These are phyloP conservation scores for Dascillus cervinus DNA, from an alignment of 2,888 invertebrate genomes.

Conservation along the genomic window DNA sequence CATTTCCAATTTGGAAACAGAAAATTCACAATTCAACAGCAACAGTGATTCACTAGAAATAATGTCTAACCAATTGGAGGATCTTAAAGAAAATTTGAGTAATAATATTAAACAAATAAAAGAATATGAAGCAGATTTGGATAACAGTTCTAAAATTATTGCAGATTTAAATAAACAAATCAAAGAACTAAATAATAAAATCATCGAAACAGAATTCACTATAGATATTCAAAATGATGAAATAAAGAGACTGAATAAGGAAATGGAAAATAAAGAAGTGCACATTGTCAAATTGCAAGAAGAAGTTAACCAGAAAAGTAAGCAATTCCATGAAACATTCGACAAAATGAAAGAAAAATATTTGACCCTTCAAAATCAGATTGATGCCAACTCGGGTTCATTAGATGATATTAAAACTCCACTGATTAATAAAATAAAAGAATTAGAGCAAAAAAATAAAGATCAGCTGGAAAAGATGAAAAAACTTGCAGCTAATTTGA, in stretches of 20 bases:
- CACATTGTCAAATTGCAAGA: conserved; percentile 39
- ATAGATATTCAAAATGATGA: conserved; percentile 45
- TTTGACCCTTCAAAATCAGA: conserved; percentile 31
- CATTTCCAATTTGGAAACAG: conserved; percentile 46
- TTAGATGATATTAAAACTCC: conserved; percentile 33
- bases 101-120: conserved; percentile 47
- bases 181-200: conserved; percentile 48
- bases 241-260: conserved; percentile 43
- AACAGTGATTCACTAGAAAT: conserved; percentile 40
- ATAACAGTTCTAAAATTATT: conserved; percentile 50
- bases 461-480: conserved; percentile 70
- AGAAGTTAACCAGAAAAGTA: conserved; percentile 40
- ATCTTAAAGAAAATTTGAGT: conserved; percentile 47
- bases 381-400: conserved; percentile 32
- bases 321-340: conserved; percentile 35
- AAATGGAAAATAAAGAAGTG: conserved; percentile 33
- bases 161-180: conserved; percentile 50
- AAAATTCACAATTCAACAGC: conserved; percentile 43
- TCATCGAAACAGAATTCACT: conserved; percentile 48
- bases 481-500: conserved; percentile 67
- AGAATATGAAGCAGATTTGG: conserved; percentile 49
- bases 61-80: conserved; percentile 49
- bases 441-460: conserved; percentile 56
- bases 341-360: conserved; percentile 39
- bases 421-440: conserved; percentile 34